phyloP scores from a whole-genome alignment of 2,113 vertebrate genomes.

The Lasiurus borealis region DNA sequence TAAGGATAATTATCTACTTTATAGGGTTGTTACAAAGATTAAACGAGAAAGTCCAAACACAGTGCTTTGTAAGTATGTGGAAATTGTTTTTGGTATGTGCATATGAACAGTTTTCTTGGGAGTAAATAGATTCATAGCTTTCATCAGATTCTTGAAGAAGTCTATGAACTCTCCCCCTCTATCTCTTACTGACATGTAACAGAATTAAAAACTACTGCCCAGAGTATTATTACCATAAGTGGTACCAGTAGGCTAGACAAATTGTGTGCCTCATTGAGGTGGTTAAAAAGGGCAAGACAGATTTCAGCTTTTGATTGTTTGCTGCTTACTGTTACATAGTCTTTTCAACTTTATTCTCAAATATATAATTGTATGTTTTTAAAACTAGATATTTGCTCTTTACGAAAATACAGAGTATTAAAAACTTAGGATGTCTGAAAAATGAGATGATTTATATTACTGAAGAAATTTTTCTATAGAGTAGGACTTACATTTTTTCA shows the following conservation, averaged over 20 bases:
- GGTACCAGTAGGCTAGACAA: neutral
- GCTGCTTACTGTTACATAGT: neutral
- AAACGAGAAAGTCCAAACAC: neutral
- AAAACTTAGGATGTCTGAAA: neutral
- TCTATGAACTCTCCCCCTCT: neutral
- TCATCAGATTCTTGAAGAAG: conserved; percentile 33
- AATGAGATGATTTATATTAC: conserved; percentile 42
- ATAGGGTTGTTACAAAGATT: neutral
- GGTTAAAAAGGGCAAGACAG: neutral
- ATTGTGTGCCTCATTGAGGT: neutral
- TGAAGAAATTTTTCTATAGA: neutral
- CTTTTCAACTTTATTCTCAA: conserved; percentile 24
- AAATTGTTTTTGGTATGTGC: conserved; percentile 22
- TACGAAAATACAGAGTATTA: conserved; percentile 42
- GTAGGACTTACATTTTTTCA: neutral
- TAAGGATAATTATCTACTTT: neutral
- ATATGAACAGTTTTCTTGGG: neutral
- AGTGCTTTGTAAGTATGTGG: neutral
- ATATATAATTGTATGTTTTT: neutral
- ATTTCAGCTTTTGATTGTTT: neutral
- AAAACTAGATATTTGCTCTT: neutral
- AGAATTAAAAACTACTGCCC: conserved; percentile 15
- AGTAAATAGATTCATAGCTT: neutral
- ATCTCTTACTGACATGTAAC: neutral
- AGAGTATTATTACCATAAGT: neutral